Evolutionary conservation across 2,888 invertebrate genomes (phyloP).

Genomic region (Macrophya annulata): DNA sequence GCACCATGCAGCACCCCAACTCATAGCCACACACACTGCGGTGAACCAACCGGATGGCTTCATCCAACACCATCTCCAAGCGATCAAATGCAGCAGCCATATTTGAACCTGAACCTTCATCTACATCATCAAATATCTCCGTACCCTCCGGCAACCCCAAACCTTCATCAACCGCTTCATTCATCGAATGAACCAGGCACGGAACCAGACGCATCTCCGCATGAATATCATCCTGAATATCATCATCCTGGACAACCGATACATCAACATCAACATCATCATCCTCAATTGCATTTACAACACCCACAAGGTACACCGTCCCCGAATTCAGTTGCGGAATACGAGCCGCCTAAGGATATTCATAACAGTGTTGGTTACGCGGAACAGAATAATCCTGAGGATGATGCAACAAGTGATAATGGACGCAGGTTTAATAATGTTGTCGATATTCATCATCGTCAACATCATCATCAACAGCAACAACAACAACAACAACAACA

Average conservation of each 20-base stretch:
- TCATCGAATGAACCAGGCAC: slow-evolving; percentile 84
- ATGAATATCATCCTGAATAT: slow-evolving; percentile 70
- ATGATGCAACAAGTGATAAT: slow-evolving; percentile 18
- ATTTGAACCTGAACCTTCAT: slow-evolving; percentile 76
- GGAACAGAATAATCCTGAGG: slow-evolving; percentile 36
- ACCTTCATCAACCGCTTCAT: slow-evolving; percentile 84
- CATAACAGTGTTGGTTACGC: slow-evolving; percentile 29
- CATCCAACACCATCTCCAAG: slow-evolving; percentile 79
- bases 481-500: slow-evolving; percentile 70
- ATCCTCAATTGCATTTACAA: slow-evolving; percentile 58
- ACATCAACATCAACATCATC: slow-evolving; percentile 67
- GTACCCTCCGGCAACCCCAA: slow-evolving; percentile 79
- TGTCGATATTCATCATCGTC: slow-evolving; percentile 56
- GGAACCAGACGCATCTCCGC: slow-evolving; percentile 61
- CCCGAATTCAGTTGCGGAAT: slow-evolving; percentile 29
- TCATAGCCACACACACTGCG: slow-evolving; percentile 69
- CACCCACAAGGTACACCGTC: slow-evolving; percentile 43
- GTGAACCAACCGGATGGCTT: slow-evolving; percentile 69
- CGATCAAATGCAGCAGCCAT: slow-evolving; percentile 81
- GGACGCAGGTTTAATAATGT: slow-evolving; percentile 48
- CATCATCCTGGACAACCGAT: slow-evolving; percentile 67
- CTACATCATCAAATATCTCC: slow-evolving; percentile 76
- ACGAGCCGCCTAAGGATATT: slow-evolving; percentile 48
- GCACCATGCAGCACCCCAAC: slow-evolving; percentile 66
- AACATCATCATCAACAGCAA: slow-evolving; percentile 58